These are phyloP conservation scores for Microtus montanus DNA, from an alignment of 2,113 vertebrate species.

Conservation along the genomic window DNA sequence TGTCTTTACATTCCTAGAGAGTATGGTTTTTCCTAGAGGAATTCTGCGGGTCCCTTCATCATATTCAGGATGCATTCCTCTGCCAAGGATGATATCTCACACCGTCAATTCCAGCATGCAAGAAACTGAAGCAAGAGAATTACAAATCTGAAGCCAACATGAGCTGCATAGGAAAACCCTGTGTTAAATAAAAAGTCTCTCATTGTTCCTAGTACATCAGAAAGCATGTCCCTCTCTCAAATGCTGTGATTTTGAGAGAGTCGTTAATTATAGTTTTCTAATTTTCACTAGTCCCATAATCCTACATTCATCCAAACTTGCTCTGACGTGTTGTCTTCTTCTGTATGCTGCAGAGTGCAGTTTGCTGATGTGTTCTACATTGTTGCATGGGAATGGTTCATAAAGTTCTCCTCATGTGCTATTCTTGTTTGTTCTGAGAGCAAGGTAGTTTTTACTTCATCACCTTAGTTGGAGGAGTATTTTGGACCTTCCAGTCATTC, in stretches of 20 bases:
- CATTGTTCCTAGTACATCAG: not conserved
- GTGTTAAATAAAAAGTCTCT: not conserved
- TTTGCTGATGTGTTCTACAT: not conserved
- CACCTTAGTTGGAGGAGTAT: not conserved
- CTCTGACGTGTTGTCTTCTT: not conserved
- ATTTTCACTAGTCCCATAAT: conserved; percentile 18
- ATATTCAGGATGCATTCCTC: not conserved
- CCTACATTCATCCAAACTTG: not conserved
- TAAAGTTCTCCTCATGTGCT: not conserved
- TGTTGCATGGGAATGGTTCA: not conserved
- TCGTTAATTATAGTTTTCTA: not conserved
- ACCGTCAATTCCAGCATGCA: not conserved
- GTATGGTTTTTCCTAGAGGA: not conserved
- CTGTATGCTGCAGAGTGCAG: not conserved
- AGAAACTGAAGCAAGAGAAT: not conserved
- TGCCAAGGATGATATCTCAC: not conserved
- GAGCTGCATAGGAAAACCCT: not conserved
- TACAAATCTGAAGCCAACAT: not conserved
- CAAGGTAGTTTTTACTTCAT: not conserved
- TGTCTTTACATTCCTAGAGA: conserved; percentile 32
- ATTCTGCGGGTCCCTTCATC: not conserved
- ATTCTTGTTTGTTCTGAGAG: not conserved
- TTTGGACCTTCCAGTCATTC: conserved; percentile 4
- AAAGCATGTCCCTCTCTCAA: conserved; percentile 3
- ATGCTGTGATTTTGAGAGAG: not conserved